These are phyloP conservation scores for Eupsilia transversa DNA, from an alignment of 2,888 invertebrate genomes.

Conservation along the genomic window DNA sequence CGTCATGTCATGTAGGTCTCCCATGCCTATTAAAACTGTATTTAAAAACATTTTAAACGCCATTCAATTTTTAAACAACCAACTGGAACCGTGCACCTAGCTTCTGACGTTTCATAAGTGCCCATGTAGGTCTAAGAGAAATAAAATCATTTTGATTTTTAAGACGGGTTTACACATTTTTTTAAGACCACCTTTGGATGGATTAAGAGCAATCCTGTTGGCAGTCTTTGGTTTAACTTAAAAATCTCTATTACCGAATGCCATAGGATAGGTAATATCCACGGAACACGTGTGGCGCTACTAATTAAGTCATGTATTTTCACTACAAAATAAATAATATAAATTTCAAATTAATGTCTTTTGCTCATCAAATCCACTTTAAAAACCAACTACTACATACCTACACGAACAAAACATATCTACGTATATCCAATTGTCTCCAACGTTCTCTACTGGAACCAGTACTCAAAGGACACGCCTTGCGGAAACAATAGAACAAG, in stretches of 20 bases:
- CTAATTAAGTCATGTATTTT: neutral
- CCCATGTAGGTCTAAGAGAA: no score
- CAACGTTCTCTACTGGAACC: constrained; percentile 25
- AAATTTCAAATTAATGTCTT: neutral
- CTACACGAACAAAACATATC: constrained; percentile 30
- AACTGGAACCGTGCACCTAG: no score
- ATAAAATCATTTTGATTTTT: no score
- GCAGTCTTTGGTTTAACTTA: no score
- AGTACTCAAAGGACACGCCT: constrained; percentile 57
- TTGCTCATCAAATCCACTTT: neutral
- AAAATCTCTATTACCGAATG: neutral
- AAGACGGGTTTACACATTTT: no score
- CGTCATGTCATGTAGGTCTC: no score
- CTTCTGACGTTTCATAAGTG: no score
- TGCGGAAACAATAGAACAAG: constrained; percentile 73
- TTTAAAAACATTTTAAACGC: no score
- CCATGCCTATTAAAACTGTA: no score
- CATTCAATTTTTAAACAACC: no score
- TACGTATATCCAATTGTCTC: constrained; percentile 43
- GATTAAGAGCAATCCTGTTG: neutral
- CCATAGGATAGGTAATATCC: no score
- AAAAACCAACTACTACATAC: constrained; percentile 1
- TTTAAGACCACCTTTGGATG: neutral
- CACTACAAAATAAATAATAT: neutral
- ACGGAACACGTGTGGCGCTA: no score